Evolutionary conservation across 2,797 vertebrate species (phyloP).

Genomic region (Pyrocephalus nanus): DNA sequence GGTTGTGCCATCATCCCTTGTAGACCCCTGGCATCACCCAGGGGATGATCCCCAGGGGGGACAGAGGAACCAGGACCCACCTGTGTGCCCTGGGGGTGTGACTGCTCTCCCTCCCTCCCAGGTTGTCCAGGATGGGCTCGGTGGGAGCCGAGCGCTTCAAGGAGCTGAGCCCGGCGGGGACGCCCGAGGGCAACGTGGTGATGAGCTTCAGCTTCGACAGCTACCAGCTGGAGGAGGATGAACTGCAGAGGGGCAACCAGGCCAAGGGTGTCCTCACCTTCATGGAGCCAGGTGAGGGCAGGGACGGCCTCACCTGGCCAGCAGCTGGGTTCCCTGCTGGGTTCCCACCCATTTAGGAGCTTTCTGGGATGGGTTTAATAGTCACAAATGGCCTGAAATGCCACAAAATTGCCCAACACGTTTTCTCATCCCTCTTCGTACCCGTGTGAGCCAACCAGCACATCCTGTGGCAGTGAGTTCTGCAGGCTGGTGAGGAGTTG

Average conservation of each 20-base stretch:
- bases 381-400: neutral
- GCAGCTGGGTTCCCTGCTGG: accelerated
- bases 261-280: conserved; percentile 86
- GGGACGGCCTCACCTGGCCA: accelerated
- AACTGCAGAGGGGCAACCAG: conserved; percentile 78
- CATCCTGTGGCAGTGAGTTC: accelerated
- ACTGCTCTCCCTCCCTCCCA: neutral
- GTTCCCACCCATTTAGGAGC: neutral
- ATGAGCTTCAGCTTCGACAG: conserved; percentile 95
- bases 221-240: conserved; percentile 91
- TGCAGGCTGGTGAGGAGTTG: neutral
- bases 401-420: neutral
- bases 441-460: neutral
- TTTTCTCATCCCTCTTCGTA: neutral
- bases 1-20: neutral
- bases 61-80: neutral
- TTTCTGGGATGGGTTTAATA: neutral
- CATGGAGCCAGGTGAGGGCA: conserved; percentile 85
- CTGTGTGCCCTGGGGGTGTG: accelerated
- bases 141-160: conserved; percentile 83
- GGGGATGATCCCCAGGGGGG: neutral
- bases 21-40: neutral
- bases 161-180: conserved; percentile 78
- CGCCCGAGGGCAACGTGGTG: conserved; percentile 81
- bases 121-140: conserved; percentile 76